A percentile compares a stretch with the other conserved stretches of the same genome.
Conservation (phyloP, 2,797 vertebrate genomes). For the Phrynocephalus forsythii region DNA sequence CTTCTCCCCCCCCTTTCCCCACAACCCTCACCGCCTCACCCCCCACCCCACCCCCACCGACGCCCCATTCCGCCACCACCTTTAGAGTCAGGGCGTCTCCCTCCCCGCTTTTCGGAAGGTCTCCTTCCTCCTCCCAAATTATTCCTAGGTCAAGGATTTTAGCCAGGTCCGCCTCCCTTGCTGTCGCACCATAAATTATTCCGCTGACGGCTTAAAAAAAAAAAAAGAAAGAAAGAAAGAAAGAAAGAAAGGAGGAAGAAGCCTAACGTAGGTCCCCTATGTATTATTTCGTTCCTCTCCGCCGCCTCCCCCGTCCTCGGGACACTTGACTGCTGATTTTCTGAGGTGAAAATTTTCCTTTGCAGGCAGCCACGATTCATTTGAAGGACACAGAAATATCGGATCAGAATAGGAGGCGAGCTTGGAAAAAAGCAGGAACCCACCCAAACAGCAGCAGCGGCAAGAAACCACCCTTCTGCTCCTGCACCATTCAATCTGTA, state of each 20-base stretch:
- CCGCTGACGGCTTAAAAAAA: conserved; percentile 28
- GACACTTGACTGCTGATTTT: conserved; percentile 65
- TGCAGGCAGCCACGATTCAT: conserved; percentile 65
- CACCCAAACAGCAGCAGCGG: conserved; percentile 72
- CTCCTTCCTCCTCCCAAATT: background rate
- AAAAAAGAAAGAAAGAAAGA: conserved; percentile 23
- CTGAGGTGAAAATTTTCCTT: conserved; percentile 71
- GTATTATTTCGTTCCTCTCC: conserved; percentile 50
- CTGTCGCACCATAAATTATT: conserved; percentile 14
- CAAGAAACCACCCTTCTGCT: conserved; percentile 73
- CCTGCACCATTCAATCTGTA: conserved; percentile 71
- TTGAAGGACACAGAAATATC: conserved; percentile 68
- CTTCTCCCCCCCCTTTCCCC: conserved; percentile 8
- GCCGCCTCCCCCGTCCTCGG: conserved; percentile 46
- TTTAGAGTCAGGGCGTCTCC: conserved; percentile 37
- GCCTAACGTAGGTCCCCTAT: conserved; percentile 63
- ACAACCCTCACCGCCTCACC: background rate
- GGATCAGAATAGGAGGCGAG: conserved; percentile 72
- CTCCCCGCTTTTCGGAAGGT: background rate
- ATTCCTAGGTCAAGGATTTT: conserved; percentile 55
- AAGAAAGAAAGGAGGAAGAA: too few relatives aligned
- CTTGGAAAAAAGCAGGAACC: conserved; percentile 67
- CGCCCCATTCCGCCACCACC: background rate
- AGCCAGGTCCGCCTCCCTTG: conserved; percentile 48
- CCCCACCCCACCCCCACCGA: background rate